Conservation (phyloP, 2,888 invertebrate genomes). For the Bugulina stolonifera region DNA sequence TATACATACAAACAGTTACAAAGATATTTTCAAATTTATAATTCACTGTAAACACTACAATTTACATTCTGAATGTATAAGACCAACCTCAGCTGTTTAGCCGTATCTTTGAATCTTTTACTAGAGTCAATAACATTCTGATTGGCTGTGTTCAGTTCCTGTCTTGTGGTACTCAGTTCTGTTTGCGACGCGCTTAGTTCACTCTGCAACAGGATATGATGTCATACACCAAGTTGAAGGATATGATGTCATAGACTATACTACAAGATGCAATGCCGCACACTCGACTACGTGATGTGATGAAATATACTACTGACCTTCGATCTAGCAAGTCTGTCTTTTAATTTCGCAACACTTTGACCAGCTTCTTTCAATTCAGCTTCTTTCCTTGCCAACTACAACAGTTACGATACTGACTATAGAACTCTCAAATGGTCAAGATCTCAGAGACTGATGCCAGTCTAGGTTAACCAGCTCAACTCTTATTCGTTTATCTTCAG, state of each 20-base stretch:
- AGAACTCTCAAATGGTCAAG: too few species aligned
- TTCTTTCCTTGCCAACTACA: neutral
- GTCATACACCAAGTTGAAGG: too few species aligned
- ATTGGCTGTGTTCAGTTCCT: neutral
- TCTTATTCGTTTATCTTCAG: too few species aligned
- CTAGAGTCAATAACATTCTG: slow-evolving; percentile 1
- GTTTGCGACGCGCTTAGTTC: neutral
- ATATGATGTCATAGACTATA: too few species aligned
- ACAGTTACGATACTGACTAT: too few species aligned
- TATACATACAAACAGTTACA: too few species aligned
- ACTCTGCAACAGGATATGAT: neutral
- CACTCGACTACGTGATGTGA: neutral
- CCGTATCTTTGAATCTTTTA: neutral
- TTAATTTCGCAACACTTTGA: neutral
- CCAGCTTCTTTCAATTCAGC: neutral
- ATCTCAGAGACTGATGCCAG: too few species aligned
- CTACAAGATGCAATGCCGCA: too few species aligned
- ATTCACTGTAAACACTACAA: too few species aligned
- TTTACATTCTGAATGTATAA: too few species aligned
- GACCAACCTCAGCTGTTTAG: slow-evolving; percentile 15
- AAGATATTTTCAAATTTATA: too few species aligned
- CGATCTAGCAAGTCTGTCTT: neutral
- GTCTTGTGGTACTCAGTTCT: neutral
- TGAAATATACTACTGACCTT: neutral
- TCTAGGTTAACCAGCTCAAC: too few species aligned